These are phyloP conservation scores for Bombycilla garrulus DNA, from an alignment of 2,113 vertebrate species.

Conservation along the genomic window DNA sequence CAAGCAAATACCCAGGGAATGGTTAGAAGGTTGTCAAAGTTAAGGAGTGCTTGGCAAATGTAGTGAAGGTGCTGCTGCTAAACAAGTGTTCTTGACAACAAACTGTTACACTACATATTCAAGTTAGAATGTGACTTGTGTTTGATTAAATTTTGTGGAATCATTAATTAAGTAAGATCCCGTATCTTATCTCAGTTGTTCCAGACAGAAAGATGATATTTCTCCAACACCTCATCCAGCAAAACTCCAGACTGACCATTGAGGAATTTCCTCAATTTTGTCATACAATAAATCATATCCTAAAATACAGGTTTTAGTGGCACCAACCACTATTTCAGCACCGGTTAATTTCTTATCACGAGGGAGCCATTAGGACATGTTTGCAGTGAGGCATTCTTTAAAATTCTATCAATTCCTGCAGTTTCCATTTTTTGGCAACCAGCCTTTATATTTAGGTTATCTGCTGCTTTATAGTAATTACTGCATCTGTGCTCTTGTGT, in stretches of 20 bases:
- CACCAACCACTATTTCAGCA: not conserved
- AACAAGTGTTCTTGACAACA: not conserved
- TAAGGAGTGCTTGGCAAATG: not conserved
- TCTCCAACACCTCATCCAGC: fast-evolving
- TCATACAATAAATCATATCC: not conserved
- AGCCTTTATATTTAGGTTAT: not conserved
- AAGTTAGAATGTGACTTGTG: not conserved
- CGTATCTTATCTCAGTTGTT: not conserved
- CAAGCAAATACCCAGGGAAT: not conserved
- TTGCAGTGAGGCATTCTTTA: not conserved
- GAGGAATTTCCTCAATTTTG: not conserved
- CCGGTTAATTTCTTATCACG: not conserved
- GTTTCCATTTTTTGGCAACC: not conserved
- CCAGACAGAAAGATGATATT: not conserved
- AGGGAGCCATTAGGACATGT: not conserved
- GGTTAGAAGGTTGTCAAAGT: not conserved
- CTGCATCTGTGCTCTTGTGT: not conserved
- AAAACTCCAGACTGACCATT: not conserved
- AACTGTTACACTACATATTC: not conserved
- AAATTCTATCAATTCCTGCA: not conserved
- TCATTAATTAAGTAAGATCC: not conserved
- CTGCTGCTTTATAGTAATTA: not conserved
- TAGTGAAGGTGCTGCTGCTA: not conserved
- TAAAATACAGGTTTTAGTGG: not conserved
- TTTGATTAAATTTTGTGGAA: not conserved